Evolutionary conservation across 2,113 vertebrate genomes (phyloP).

Genomic region (Meles meles): DNA sequence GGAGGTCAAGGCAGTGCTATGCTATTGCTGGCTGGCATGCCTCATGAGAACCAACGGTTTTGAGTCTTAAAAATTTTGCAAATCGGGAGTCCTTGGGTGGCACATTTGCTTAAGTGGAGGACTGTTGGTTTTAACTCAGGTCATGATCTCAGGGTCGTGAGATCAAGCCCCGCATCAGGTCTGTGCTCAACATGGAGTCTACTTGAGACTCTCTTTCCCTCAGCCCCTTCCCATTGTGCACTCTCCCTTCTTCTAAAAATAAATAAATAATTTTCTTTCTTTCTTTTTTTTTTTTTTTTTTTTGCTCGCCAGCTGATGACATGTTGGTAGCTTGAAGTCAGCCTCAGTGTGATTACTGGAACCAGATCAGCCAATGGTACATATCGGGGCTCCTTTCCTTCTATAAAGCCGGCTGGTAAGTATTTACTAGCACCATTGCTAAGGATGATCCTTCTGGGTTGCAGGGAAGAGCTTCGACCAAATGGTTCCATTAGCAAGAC

Average conservation of each 20-base stretch:
- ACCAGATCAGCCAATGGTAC: neutral
- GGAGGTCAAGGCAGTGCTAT: neutral
- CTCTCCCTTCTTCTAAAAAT: neutral
- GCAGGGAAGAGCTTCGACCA: neutral
- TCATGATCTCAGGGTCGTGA: neutral
- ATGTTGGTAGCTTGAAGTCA: neutral
- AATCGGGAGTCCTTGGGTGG: neutral
- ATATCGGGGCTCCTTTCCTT: neutral
- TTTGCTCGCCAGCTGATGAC: neutral
- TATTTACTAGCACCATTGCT: neutral
- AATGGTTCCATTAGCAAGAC: neutral
- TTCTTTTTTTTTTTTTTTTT: neutral
- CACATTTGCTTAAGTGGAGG: fast-evolving
- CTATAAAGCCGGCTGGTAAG: neutral
- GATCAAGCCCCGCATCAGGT: neutral
- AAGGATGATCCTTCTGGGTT: neutral
- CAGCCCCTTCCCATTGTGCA: neutral
- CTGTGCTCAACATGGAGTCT: neutral
- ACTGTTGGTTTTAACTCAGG: neutral
- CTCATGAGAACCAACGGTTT: neutral
- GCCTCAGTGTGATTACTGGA: neutral
- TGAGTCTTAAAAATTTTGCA: neutral
- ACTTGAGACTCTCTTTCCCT: neutral
- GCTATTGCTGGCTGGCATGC: neutral
- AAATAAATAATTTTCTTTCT: neutral